Base-by-base conservation (phyloP, 1,140 invertebrate genomes). In the Drosophila ohnishii region DNA sequence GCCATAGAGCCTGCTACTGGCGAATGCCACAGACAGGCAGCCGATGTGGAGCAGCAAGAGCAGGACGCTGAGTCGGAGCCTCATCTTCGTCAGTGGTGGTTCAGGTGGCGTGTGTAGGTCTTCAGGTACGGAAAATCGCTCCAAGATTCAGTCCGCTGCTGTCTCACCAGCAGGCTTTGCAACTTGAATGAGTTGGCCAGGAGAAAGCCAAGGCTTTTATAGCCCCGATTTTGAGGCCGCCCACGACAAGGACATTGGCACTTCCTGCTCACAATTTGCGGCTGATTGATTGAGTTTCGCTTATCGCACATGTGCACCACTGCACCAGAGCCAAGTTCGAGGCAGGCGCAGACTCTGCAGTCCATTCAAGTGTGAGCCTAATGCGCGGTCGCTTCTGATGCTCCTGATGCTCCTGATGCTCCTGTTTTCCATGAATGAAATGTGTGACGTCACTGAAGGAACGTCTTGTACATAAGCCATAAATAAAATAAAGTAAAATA, bases 281-380 rank as follows among this genome's bases (percentile, higher is more conserved):
- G 56, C 35, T 90, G 84, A 91, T 90, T 91, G 82, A 91, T 91
- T 91, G 71, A 80, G 87, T 91, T 91, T 67, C 57, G 71, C 88
- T 91, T 91, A 91, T 91, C 90, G 87, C 87, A 90, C 81, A 89
- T 91, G 90, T 87, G 88, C 90, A 91, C 90, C 82, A 90, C 45
- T 84, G 87, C 76, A 63, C 71, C 44, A 57, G 19, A 22, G 19
- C 2, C 47, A 50, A 40, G 30, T 40, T 13, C 16, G 30, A 51
- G 28, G 32, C 25, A 47, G 51, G 58, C 51, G 55, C 55, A 60
- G 59, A 75, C 78, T 44, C 55, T 44, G 45, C 14, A n/a, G 44
- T 61, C 28, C 69, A 56, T n/a, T 76, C 50, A 60, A 59, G 45
- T 62, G 76, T 56, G 62, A n/a, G 22, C 50, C 64, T 75, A 63